Evolutionary conservation across 2,113 vertebrate species (phyloP).

Genomic region (Leucopsar rothschildi): DNA sequence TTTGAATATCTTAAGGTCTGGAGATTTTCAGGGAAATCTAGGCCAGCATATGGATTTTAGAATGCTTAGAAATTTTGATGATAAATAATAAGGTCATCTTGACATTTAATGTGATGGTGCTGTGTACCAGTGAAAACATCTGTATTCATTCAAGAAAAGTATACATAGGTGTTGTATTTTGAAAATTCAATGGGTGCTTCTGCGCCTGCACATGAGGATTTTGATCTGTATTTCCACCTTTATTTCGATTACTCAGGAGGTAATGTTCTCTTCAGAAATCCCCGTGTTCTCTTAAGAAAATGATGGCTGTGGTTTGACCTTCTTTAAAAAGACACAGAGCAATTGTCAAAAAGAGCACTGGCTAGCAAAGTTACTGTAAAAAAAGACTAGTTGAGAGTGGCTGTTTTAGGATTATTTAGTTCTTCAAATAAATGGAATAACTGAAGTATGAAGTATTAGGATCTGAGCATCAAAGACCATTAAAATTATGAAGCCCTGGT

Average conservation of each 20-base stretch:
- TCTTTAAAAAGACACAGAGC: not conserved
- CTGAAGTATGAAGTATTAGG: not conserved
- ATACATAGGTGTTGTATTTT: not conserved
- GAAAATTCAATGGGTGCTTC: not conserved
- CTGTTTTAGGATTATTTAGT: not conserved
- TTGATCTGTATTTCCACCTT: not conserved
- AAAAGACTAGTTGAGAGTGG: not conserved
- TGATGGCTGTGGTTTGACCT: not conserved
- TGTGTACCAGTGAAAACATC: not conserved
- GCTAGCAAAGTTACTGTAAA: not conserved
- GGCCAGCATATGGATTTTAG: not conserved
- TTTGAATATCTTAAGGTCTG: not conserved
- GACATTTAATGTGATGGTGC: not conserved
- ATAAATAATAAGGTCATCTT: not conserved
- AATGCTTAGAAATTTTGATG: not conserved
- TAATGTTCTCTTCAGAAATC: not conserved
- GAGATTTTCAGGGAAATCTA: not conserved
- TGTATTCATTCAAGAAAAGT: not conserved
- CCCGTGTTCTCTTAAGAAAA: not conserved
- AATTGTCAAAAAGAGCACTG: not conserved
- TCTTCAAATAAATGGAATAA: not conserved
- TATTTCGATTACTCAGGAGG: not conserved
- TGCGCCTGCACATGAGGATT: not conserved
- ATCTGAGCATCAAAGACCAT: not conserved
- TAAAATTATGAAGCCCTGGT: not conserved